Base-by-base conservation (phyloP, 2,797 vertebrate species). In the Myotis myotis region DNA sequence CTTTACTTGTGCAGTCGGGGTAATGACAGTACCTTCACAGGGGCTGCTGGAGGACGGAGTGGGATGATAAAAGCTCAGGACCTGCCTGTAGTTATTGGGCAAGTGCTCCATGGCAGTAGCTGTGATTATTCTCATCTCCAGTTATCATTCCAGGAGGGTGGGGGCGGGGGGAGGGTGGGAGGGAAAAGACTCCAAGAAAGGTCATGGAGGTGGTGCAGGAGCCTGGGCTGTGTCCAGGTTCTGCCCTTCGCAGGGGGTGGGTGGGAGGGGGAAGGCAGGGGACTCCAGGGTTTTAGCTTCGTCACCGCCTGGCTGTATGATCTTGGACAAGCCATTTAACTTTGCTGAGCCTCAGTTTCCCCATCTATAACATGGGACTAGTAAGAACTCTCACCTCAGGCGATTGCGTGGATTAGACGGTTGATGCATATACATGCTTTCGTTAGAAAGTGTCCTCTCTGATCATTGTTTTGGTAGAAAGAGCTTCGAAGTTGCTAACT, bases 401-500 rank as follows among this genome's bases (percentile, higher is more conserved):
- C 78, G 11, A 6, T 8, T 33, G 13, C 16, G 2, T 33, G 53
- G 30, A 8, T 55, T 49, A 57, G 49, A 79, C 0, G 3, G 4
- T 22, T 25, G 36, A 6, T 3, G 10, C 2, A 1, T 12, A 8
- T n/a, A 85, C 64, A 20, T 5, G 7, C 38, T 49, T 62, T 55
- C 17, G 33, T 86, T 49, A 16, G 64, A 13, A 49, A 88, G 13
- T 4, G 6, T 80, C 47, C 71, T 64, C 53, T 85, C 66, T 17
- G 44, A 33, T 36, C 17, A 12, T 15, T 51, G 57, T 71, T 85
- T 79, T 70, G 75, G n/a, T 8, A n/a, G 75, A 83, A 88, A 91
- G 15, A 53, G 12, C 62, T 90, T 94, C 17, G 28, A 38, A 30
- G 53, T 28, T 55, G 25, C 28, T 72, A 47, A 62, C 16, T 53